Conservation (phyloP, 2,888 invertebrate genomes). For the Charanyca ferruginea region DNA sequence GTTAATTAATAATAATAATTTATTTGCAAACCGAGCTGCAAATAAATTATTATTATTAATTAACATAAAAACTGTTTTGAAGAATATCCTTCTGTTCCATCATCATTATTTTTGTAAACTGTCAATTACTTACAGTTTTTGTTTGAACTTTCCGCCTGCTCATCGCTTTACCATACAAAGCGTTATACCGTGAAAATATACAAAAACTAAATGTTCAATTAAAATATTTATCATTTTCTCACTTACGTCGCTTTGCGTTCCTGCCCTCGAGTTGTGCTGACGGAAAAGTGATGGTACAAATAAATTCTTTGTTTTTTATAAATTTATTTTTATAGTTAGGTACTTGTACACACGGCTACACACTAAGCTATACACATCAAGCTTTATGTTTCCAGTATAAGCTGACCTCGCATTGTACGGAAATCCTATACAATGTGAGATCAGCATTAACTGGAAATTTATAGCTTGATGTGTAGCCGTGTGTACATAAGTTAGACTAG, state of each 20-base stretch:
- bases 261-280: conserved; percentile 58
- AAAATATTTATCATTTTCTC: conserved; percentile 70
- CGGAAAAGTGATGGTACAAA: conserved; percentile 13
- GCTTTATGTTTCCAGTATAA: no score
- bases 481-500: no score
- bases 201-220: conserved; percentile 68
- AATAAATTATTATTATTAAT: no score
- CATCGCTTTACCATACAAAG: conserved; percentile 42
- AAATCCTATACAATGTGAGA: no score
- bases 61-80: conserved; percentile 21
- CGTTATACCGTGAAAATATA: conserved; percentile 64
- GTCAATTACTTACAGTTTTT: conserved; percentile 43
- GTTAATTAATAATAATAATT: no score
- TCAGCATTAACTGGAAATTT: no score
- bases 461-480: no score
- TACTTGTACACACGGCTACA: no score
- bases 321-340: no score
- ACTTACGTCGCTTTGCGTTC: conserved; percentile 61
- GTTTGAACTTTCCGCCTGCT: conserved; percentile 21
- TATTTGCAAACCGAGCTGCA: no score
- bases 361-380: no score
- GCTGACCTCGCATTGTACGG: no score
- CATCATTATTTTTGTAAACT: conserved; percentile 35
- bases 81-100: conserved; percentile 13
- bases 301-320: conserved; percentile 6